Evolutionary conservation across 53 echinoderm and acorn worm genomes (phyloP).

Genomic region (Holothuria leucospilota): DNA sequence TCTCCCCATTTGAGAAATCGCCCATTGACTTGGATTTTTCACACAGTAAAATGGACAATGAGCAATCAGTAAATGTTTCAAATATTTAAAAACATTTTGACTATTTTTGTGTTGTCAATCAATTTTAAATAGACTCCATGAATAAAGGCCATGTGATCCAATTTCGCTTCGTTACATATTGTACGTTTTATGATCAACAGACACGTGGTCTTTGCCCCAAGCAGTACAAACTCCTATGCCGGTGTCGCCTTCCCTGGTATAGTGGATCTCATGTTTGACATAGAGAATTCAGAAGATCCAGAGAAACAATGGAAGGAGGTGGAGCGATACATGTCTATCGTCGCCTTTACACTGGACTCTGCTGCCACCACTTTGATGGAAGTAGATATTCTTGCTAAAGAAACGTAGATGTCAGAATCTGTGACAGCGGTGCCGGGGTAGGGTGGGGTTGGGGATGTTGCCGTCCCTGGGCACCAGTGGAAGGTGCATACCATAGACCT

Average conservation of each 20-base stretch:
- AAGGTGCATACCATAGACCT: too few species aligned
- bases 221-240: constrained; percentile 83
- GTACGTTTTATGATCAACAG: constrained; percentile 42
- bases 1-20: too few species aligned
- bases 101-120: too few species aligned
- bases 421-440: too few species aligned
- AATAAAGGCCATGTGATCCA: too few species aligned
- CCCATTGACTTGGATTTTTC: too few species aligned
- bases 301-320: constrained; percentile 68
- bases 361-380: constrained; percentile 73
- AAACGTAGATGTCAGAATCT: neutral
- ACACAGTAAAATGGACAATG: too few species aligned
- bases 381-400: constrained; percentile 34
- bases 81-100: too few species aligned
- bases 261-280: constrained; percentile 94
- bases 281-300: constrained; percentile 70
- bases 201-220: constrained; percentile 88
- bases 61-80: too few species aligned
- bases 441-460: too few species aligned
- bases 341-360: constrained; percentile 77
- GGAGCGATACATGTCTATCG: constrained; percentile 70
- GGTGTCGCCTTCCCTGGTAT: constrained; percentile 91
- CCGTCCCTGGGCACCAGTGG: too few species aligned
- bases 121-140: too few species aligned
- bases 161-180: neutral